Base-by-base conservation (phyloP, 64 coral and sea anemone genomes). In the Anthopleura sola region DNA sequence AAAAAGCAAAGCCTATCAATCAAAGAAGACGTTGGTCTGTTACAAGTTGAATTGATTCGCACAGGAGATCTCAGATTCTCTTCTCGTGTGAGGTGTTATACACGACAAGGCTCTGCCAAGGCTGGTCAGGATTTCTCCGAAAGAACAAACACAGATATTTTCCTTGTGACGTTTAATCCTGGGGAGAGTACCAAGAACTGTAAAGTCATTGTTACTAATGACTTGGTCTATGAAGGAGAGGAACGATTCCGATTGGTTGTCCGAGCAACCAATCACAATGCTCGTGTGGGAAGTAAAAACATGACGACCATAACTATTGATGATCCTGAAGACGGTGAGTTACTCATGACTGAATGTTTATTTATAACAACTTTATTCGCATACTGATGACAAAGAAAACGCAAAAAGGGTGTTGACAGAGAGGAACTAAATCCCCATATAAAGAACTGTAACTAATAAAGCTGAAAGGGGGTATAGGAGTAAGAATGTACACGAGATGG, bases 1-100 rank as follows among this genome's bases (percentile, higher is more conserved):
- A 88, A 85, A 33, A 34, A 94, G 21, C 44, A 75, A 57, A 66
- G 55, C 38, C 64, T 88, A 48, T 85, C 51, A 15, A 58, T 86
- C 28, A 80, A 84, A 79, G 96, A 98, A 91, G 76, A 86, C 32
- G 68, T 82, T 48, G 78, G 78, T 2, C 68, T 88, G 11, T 36
- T 92, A 28, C 47, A 68, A 68, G 89, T 88, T 17, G 14, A 64
- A 33, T 68, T 98, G 19, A 77, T 90, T 68, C 92, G 96, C 37
- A 89, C 49, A 57, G 96, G 96, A 21, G 96, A 98, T 79, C 83
- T 98, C 32, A 75, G 68, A 60, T 84, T 1, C 11, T 53, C 69
- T 4, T 94, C 96, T 57, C 40, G 79, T 38, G 96, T 98, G n/a
- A 78, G 89, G 20, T 98, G 96, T 38, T 98, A 90, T 82, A 98